These are phyloP conservation scores for Ophioninae sp. DNA, from an alignment of 2,888 invertebrate species.

Conservation along the genomic window DNA sequence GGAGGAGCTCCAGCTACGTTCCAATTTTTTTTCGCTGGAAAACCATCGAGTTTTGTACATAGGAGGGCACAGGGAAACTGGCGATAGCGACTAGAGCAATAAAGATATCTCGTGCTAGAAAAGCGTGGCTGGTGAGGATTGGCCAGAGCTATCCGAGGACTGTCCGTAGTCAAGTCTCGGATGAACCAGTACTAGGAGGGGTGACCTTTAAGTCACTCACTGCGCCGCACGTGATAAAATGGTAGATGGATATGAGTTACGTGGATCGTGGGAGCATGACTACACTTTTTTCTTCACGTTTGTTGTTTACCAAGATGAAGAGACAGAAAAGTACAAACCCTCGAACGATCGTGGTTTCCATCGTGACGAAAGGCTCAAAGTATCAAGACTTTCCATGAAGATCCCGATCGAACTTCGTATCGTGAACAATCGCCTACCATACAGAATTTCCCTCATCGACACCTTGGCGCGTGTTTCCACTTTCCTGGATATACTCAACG, in stretches of 20 bases:
- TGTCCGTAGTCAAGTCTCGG: not conserved
- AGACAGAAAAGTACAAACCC: not conserved
- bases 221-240: too few relatives aligned
- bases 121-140: not conserved
- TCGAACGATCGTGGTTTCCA: constrained; percentile 52
- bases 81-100: not conserved
- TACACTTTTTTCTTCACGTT: not conserved
- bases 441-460: not conserved
- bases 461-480: not conserved
- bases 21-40: not conserved
- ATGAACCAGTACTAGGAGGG: not conserved
- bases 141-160: not conserved
- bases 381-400: constrained; percentile 7
- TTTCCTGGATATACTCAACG: not conserved
- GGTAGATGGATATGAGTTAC: too few relatives aligned
- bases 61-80: not conserved
- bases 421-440: not conserved
- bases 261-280: not conserved
- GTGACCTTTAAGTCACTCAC: not conserved
- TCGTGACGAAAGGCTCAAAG: constrained; percentile 43
- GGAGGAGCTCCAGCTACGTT: too few relatives aligned
- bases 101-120: not conserved
- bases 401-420: constrained; percentile 17
- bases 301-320: not conserved
- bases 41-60: not conserved